Evolutionary conservation across 2,113 vertebrate species (phyloP), one percentile per base, ranked within the genome.

Genomic region (Cathartes aura): DNA sequence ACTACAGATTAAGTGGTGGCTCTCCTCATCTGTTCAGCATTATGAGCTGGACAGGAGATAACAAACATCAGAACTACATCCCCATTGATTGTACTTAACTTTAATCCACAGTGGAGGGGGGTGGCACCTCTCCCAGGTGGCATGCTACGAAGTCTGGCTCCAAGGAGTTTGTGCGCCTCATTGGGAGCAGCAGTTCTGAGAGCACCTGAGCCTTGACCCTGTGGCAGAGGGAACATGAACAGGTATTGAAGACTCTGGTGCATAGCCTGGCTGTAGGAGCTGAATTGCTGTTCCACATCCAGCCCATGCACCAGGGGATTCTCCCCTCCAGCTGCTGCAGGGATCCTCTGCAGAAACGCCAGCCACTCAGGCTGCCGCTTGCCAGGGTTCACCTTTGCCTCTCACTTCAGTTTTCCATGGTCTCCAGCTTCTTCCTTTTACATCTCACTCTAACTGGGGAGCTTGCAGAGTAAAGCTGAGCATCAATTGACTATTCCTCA

Each of bases 401-500:
- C 74, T 55, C 58, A 3, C 72, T 38, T 30, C 42, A 19, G 38
- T 6, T 56, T 48, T 60, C 52, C 71, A 14, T 1, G 6, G 27
- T 43, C 29, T 89, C 59, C 59, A 70, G 79, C 73, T 71, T 74
- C 55, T 62, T 67, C 59, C 52, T 87, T 78, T 47, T 36, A 22
- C n/a, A 68, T 36, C 71, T 93, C 81, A 2, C 47, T 48, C 71
- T 82, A 81, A 29, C 13, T 0, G 0, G 23, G 70, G 43, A 90
- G 78, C 53, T 47, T 36, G 84, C 73, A n/a, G 73, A 89, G 60
- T 48, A 19, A 81, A 96, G 90, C 48, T 70, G 74, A 53, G 88
- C 62, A 60, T 60, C 53, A 64, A 79, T 47, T 78, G 83, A 29
- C 93, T 76, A 19, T 71, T 93, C 84, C 93, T 91, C 81, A 80